Base-by-base conservation (phyloP, 2,888 invertebrate species). In the Eulithis testata region DNA sequence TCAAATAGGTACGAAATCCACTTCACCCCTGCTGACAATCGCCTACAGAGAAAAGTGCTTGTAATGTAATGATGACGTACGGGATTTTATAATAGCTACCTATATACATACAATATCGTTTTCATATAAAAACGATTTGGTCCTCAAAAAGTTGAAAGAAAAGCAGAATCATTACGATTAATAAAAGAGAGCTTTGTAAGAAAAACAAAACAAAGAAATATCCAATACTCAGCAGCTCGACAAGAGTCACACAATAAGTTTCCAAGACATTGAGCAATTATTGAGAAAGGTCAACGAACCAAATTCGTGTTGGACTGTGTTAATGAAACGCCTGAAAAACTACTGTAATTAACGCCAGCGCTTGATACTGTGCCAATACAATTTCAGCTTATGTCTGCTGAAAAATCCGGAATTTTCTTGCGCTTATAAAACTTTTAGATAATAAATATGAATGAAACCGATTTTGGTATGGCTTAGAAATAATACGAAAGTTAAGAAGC, bases 241-340 rank as follows among this genome's bases (percentile, higher is more conserved):
- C 40, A 37, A 57, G 57, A 37, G 37, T 47, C 57, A 49, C 21
- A 58, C 21, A 37, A 52, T 54, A 49, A 40, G 37, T 51, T 51
- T 44, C n/a, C 59, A 31, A n/a, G 43, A 12, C 58, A 51, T 43
- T 59, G 59, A 43, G 43, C 59, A 59, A 43, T 59, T 51, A 36
- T 44, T 60, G 36, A 14, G 52, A 45, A 37, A 52, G 55, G 64
- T 65, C 65, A 61, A 62, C 58, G 40, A 66, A 66, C 68, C 40
- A 51, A 11, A 61, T 66, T 61, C 54, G 58, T 51, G 66, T 40
- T 37, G 60, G 51, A 56, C 45, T 55, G 61, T 58, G 63, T 50
- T 69, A 63, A 60, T 56, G n/a, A 58, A 60, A 62, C 63, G 63
- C 14, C 54, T 59, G 64, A 57, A 65, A 60, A 57, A 44, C 40